These are phyloP conservation scores for Catostomus latipinnis DNA, from an alignment of 2,797 vertebrate species.

Conservation along the genomic window DNA sequence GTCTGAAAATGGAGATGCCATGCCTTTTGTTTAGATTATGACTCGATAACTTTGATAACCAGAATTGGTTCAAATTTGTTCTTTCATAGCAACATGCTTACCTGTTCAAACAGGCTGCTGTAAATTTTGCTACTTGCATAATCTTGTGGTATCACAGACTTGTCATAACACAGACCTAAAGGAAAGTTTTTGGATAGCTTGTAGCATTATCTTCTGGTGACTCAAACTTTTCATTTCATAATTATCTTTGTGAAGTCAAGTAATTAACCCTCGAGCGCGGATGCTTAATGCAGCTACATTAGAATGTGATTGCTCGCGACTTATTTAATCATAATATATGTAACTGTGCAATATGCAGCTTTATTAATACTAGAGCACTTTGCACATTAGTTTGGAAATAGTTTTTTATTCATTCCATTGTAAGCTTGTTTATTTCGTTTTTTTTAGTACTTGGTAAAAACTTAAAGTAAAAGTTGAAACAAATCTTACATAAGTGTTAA, in stretches of 20 bases:
- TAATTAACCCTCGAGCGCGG: too few species aligned
- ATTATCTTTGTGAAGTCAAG: constrained; percentile 1
- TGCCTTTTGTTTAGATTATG: constrained; percentile 46
- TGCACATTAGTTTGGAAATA: too few species aligned
- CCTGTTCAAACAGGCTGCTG: constrained; percentile 39
- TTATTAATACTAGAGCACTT: too few species aligned
- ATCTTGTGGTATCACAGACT: constrained; percentile 40
- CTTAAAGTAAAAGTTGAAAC: too few species aligned
- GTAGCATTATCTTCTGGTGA: constrained; percentile 22
- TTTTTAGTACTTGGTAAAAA: too few species aligned
- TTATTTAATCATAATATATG: too few species aligned
- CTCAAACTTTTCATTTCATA: background rate
- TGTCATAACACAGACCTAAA: constrained; percentile 42
- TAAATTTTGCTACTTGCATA: constrained; percentile 24
- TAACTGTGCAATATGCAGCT: too few species aligned
- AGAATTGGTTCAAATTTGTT: constrained; percentile 14
- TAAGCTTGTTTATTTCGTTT: too few species aligned
- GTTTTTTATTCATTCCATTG: too few species aligned
- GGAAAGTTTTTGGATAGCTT: constrained; percentile 23
- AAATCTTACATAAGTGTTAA: too few species aligned
- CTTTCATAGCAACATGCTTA: constrained; percentile 30
- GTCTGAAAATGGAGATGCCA: background rate
- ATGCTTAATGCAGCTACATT: too few species aligned
- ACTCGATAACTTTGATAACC: constrained; percentile 20
- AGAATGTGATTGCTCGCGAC: too few species aligned